Evolutionary conservation across 2,888 invertebrate genomes (phyloP).

Genomic region (Perizoma affinitatum): DNA sequence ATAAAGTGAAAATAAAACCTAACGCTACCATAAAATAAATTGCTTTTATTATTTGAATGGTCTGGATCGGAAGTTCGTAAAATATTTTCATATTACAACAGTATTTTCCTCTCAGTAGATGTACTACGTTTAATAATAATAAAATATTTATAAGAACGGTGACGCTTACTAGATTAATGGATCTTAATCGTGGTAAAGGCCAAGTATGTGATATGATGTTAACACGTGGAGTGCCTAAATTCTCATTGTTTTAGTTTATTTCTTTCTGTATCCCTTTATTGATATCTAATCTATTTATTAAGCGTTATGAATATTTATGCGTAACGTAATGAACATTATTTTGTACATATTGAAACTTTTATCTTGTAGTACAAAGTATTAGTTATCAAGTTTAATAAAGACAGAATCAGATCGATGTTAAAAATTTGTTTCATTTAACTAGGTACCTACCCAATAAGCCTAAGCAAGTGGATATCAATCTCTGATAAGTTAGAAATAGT

Average conservation of each 20-base stretch:
- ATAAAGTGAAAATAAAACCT: too few species aligned
- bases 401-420: conserved; percentile 74
- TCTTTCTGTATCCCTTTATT: conserved; percentile 55
- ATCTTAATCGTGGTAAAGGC: conserved; percentile 60
- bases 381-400: conserved; percentile 78
- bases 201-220: conserved; percentile 79
- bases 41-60: too few species aligned
- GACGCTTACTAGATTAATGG: conserved; percentile 81
- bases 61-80: too few species aligned
- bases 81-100: neutral
- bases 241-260: conserved; percentile 68
- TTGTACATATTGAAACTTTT: conserved; percentile 75
- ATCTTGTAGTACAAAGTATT: conserved; percentile 81
- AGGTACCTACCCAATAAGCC: too few species aligned
- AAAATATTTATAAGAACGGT: conserved; percentile 75
- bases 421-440: conserved; percentile 19
- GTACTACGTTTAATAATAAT: conserved; percentile 57
- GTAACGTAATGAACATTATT: conserved; percentile 59
- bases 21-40: too few species aligned
- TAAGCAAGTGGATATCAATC: too few species aligned
- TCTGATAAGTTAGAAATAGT: too few species aligned
- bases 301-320: conserved; percentile 53
- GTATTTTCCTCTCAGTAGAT: conserved; percentile 19
- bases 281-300: conserved; percentile 57
- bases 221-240: conserved; percentile 82